Percentiles rank a stretch among this genome's conserved stretches.
These are phyloP conservation scores for Hipposideros armiger DNA, from an alignment of 2,113 vertebrate species.

Conservation along the genomic window DNA sequence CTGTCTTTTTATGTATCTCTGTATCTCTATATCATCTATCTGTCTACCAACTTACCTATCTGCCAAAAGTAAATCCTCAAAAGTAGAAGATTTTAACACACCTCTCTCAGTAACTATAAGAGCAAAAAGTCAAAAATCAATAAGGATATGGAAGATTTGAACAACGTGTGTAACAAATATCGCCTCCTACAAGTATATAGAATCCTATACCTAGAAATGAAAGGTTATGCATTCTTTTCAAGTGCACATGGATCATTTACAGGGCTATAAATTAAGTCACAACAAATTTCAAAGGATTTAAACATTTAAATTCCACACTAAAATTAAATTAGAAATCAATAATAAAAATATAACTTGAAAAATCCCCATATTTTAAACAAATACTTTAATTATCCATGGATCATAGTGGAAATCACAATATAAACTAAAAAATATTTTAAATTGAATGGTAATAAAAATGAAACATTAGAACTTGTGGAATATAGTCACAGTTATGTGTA, in stretches of 20 bases:
- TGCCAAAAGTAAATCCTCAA: constrained; percentile 35
- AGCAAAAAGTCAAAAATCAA: neutral
- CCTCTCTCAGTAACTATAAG: neutral
- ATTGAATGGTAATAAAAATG: neutral
- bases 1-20: neutral
- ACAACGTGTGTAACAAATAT: neutral
- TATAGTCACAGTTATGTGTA: neutral
- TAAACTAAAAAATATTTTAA: constrained; percentile 29
- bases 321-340: constrained; percentile 27
- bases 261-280: neutral
- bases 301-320: neutral
- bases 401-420: constrained; percentile 25
- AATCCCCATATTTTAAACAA: neutral
- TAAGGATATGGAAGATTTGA: neutral
- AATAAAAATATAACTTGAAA: neutral
- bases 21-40: neutral
- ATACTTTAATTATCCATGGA: neutral
- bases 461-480: neutral
- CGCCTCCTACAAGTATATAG: neutral
- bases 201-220: neutral
- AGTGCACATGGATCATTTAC: neutral
- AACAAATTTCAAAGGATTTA: constrained; percentile 14
- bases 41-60: neutral
- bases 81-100: neutral
- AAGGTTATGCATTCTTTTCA: neutral